Evolutionary conservation across 1,140 invertebrate species (phyloP), one percentile per base, ranked within the genome.

Genomic region (Drosophila aff.): DNA sequence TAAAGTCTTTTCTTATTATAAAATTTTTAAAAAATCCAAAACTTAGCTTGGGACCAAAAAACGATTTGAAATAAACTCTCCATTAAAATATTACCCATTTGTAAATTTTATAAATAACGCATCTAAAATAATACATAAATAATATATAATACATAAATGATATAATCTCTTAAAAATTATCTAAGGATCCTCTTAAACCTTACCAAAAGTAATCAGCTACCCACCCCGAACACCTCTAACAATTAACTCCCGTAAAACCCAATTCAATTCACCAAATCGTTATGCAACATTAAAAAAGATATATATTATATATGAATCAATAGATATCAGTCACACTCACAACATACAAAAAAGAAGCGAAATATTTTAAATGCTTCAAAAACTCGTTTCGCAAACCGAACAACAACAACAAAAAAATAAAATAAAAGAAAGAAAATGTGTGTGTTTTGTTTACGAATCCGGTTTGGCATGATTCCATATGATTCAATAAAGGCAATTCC

Each of bases 401-500:
- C 72, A 76, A 74, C 23, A 23, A 23, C 23, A 61, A 55, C 23
- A 36, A 36, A 7, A n/a, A 47, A 53, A 55, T 11, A 33, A 55
- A 68, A 71, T 40, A 49, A 66, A 72, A 61, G 47, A 41, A 53
- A 60, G 36, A 59, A 57, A 58, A 68, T 41, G 53, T 77, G 40
- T 50, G 43, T 73, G 49, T 71, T 67, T 84, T 79, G 67, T 89
- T 68, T 73, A 76, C 63, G 82, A 90, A 90, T 90, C 85, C 85
- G 85, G 85, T 90, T 90, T 85, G 85, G 81, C 81, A 90, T 90
- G 85, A 89, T 82, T 87, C 79, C 83, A 85, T 82, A 79, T 73
- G 74, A 77, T 83, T 83, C 64, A 73, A 73, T 74, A 73, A 73
- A 73, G 52, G 63, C 65, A 66, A 60, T 66, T 66, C 26, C 71